Evolutionary conservation across 2,797 vertebrate genomes (phyloP), one percentile per base, ranked within the genome.

Genomic region (Sebastes hopkinsi): DNA sequence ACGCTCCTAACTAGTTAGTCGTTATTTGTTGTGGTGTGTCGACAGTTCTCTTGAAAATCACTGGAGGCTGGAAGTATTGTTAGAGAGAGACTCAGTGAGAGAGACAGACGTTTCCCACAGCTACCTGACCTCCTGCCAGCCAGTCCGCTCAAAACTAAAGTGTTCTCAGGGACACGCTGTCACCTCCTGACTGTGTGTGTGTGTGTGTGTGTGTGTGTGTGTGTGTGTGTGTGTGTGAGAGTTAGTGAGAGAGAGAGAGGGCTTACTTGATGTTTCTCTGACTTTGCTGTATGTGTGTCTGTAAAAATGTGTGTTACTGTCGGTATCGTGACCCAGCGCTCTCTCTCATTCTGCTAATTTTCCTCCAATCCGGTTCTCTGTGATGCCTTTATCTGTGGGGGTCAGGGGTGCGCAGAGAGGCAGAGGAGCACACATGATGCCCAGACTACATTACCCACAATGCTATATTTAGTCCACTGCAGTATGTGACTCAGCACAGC

Each of bases 401-500:
- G 75, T 83, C 78, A 76, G 38, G 54, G 60, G 65, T 74, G 56
- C 6, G 16, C 56, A 76, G 46, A 72, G 64, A 67, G 34, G 52
- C 71, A 69, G 73, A 77, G 36, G 67, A 54, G 77, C 68, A 75
- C 36, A 13, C 77, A 71, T 81, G 78, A 77, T 75, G 70, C 30
- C 34, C 25, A 61, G 58, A 90, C 91, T 90, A 92, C 91, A 88
- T 88, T 91, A 92, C 88, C 89, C 91, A 93, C 38, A 85, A 89
- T 91, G 77, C 94, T 93, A 93, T 92, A 93, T 94, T 94, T 94
- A 92, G 92, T 89, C 62, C 90, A 91, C 94, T 94, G 94, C 94
- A 94, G 93, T 93, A 82, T 90, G 85, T 94, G 94, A 94, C 88
- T 94, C 93, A 94, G 92, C 94, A 91, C 74, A 77, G 82, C 79